Base-by-base conservation (phyloP, 1,140 invertebrate species). In the Drosophila orosa region DNA sequence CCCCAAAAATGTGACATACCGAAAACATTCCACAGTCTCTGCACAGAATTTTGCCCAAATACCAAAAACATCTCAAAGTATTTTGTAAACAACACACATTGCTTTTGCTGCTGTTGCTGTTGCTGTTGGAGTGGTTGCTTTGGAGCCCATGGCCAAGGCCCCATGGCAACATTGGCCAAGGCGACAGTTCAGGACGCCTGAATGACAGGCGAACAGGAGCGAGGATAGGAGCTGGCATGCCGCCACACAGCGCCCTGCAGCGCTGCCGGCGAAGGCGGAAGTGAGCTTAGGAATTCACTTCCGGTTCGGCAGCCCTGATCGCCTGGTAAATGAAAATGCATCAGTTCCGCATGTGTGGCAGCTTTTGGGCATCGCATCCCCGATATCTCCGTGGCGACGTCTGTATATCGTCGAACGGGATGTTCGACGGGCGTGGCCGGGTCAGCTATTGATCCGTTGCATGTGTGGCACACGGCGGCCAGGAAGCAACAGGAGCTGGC, bases 281-380 rank as follows among this genome's bases (percentile, higher is more conserved):
- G 85, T 85, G 37, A n/a, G 60, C 80, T 62, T 61, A 69, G 63
- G 68, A 69, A 85, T 78, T 89, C 67, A 91, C 89, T 91, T 91
- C 89, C 89, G 89, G 80, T 85, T 54, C 40, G 31, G 5, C 8
- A 48, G 44, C 67, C 83, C 68, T 91, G 89, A 31, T 45, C 44
- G 84, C 89, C 89, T 80, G 84, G 62, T 91, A 74, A 76, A 67
- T 82, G 89, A 91, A 91, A 91, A 91, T 91, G 83, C 84, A 91
- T 63, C 76, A 91, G 89, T 91, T 91, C 89, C 89, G 89, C 89
- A 91, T 91, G 85, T 91, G 84, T 74, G 84, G 84, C 84, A 87
- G 42, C 47, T 24, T 66, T 35, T 12, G 62, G 62, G 60, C 39
- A 37, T 33, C 24, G 50, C 35, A 69, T 56, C 33, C 60, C 67